Evolutionary conservation across 1,140 invertebrate genomes (phyloP).

Genomic region (Drosophila rhopaloa): DNA sequence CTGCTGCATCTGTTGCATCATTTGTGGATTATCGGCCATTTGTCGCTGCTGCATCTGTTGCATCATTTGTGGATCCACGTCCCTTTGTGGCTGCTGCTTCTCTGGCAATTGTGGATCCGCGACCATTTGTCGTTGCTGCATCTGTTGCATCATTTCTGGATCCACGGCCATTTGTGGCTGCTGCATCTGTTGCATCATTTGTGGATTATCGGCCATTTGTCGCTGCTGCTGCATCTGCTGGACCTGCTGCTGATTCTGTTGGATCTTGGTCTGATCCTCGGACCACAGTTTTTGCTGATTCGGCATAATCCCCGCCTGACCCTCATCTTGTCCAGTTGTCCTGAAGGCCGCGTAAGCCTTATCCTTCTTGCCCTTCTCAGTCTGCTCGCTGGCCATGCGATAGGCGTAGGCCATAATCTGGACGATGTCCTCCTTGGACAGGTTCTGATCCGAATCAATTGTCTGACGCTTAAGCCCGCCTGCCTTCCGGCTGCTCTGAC

Average conservation of each 20-base stretch:
- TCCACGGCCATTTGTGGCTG: background rate
- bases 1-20: slow-evolving; percentile 8
- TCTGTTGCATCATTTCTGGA: slow-evolving; percentile 14
- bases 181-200: slow-evolving; percentile 3
- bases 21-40: background rate
- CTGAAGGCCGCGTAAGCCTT: slow-evolving; percentile 53
- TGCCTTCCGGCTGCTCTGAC: background rate
- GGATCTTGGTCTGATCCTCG: slow-evolving; percentile 21
- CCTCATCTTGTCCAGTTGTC: background rate
- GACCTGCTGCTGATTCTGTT: slow-evolving; percentile 20
- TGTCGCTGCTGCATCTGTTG: slow-evolving; percentile 1
- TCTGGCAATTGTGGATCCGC: slow-evolving; percentile 3
- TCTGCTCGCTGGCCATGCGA: slow-evolving; percentile 64
- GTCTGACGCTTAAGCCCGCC: slow-evolving; percentile 61
- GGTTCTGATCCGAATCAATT: background rate
- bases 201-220: background rate
- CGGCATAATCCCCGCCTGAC: background rate
- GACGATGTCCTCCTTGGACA: slow-evolving; percentile 73
- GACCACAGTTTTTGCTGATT: slow-evolving; percentile 21
- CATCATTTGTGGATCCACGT: slow-evolving; percentile 6
- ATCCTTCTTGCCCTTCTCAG: slow-evolving; percentile 27
- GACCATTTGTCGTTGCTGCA: slow-evolving; percentile 10
- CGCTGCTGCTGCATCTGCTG: slow-evolving; percentile 5
- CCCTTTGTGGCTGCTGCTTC: slow-evolving; percentile 13
- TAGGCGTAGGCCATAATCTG: slow-evolving; percentile 77